Evolutionary conservation across 2,797 vertebrate species (phyloP).

Genomic region (Ctenopoma kingsleyae): DNA sequence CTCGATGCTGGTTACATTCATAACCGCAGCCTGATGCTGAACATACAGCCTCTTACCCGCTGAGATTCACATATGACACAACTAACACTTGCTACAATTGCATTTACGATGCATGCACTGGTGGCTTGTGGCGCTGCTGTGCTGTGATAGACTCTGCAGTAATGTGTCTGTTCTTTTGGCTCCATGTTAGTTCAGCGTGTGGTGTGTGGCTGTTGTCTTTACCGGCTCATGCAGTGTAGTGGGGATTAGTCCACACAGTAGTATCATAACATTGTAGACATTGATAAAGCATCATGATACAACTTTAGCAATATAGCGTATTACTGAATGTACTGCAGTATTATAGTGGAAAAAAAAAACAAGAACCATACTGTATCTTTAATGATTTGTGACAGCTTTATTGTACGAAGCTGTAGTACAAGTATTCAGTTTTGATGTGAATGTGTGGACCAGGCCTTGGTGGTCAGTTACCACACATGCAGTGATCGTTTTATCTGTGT

Average conservation of each 20-base stretch:
- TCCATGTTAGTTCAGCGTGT: conserved; percentile 40
- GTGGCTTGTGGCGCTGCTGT: conserved; percentile 14
- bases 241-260: conserved; percentile 10
- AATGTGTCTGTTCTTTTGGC: conserved; percentile 17
- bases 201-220: conserved; percentile 7
- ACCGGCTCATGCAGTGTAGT: conserved; percentile 12
- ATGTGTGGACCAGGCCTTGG: conserved; percentile 42
- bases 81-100: background rate
- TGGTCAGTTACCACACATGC: conserved; percentile 10
- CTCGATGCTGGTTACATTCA: background rate
- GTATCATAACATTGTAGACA: conserved; percentile 1
- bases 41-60: background rate
- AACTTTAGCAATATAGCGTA: conserved; percentile 8
- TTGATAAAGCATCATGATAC: conserved; percentile 8
- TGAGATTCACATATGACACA: background rate
- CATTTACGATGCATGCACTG: conserved; percentile 17
- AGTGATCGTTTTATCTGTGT: conserved; percentile 11
- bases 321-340: background rate
- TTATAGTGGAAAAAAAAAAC: background rate
- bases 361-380: background rate
- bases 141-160: conserved; percentile 25
- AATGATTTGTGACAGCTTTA: background rate
- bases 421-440: background rate
- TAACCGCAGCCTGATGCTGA: conserved; percentile 3
- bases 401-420: background rate